A percentile compares a stretch with the other conserved stretches of the same genome.
phyloP scores from a whole-genome alignment of 2,888 invertebrate species.

The Isotomurus palustris region DNA sequence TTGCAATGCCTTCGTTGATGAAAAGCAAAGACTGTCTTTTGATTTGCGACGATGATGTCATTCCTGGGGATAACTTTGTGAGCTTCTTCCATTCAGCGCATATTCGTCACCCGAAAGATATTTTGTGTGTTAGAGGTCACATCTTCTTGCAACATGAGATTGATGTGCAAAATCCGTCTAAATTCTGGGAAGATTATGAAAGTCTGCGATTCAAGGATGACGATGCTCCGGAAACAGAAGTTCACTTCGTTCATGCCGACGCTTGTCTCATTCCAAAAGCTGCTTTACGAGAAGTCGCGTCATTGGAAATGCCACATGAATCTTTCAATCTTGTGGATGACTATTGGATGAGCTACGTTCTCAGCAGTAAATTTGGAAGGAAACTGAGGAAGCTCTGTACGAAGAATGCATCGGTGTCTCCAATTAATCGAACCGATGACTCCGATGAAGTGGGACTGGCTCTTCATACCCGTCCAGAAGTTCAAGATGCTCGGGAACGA shows the following conservation, averaged over 20 bases:
- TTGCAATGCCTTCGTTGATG: conserved; percentile 29
- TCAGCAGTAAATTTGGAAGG: conserved; percentile 25
- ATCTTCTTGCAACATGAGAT: conserved; percentile 24
- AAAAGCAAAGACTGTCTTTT: conserved; percentile 22
- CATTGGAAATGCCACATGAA: conserved; percentile 21
- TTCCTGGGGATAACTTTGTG: conserved; percentile 23
- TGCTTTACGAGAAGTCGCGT: conserved; percentile 21
- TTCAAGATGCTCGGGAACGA: conserved; percentile 28
- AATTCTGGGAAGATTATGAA: conserved; percentile 28
- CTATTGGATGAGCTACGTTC: conserved; percentile 37
- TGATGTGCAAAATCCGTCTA: conserved; percentile 15
- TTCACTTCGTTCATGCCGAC: conserved; percentile 36
- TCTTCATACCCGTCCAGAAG: conserved; percentile 32
- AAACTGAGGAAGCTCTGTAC: conserved; percentile 27
- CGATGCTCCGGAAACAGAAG: conserved; percentile 23
- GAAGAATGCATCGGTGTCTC: not conserved
- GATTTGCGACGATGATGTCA: conserved; percentile 31
- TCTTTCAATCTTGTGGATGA: conserved; percentile 30
- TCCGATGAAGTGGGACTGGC: conserved; percentile 26
- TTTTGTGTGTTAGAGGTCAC: conserved; percentile 32
- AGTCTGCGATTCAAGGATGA: conserved; percentile 22
- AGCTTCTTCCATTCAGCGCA: conserved; percentile 25
- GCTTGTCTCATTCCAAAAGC: conserved; percentile 30
- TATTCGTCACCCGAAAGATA: conserved; percentile 19
- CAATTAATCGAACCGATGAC: conserved; percentile 26